Conservation (phyloP, 2,888 invertebrate species). For the Heliconius charithonia region DNA sequence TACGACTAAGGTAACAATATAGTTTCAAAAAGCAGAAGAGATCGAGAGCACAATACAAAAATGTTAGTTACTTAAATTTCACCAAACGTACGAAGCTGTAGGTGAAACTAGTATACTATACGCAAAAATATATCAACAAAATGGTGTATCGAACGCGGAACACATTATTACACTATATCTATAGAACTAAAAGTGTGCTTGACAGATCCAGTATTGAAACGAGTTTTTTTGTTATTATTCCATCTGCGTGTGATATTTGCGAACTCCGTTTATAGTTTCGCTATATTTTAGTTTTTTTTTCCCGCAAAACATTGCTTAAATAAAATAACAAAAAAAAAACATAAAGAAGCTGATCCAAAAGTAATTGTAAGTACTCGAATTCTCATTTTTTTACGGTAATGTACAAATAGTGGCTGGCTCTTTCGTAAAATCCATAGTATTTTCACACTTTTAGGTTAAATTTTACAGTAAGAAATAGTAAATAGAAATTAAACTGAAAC, state of each 20-base stretch:
- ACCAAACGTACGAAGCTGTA: background rate
- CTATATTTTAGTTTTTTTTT: conserved; percentile 15
- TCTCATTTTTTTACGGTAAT: background rate
- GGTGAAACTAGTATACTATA: background rate
- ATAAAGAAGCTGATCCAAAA: background rate
- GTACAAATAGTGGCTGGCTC: background rate
- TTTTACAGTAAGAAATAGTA: conserved; percentile 6
- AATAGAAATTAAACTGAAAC: conserved; percentile 11
- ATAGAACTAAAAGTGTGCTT: conserved; percentile 36
- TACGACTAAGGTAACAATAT: no score
- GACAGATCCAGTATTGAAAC: conserved; percentile 37
- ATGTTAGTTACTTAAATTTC: background rate
- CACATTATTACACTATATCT: conserved; percentile 29
- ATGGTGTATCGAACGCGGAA: conserved; percentile 34
- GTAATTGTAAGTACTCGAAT: conserved; percentile 1
- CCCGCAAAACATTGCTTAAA: background rate
- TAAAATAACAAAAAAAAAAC: background rate
- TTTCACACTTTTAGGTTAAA: background rate
- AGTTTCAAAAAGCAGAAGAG: no score
- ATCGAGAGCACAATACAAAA: background rate
- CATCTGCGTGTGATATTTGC: conserved; percentile 35
- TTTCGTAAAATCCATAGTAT: conserved; percentile 4
- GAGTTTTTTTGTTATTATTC: conserved; percentile 36
- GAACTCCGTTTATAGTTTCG: conserved; percentile 27
- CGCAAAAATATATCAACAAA: background rate